Percentiles rank a stretch among this genome's conserved stretches.
Conservation (phyloP, 2,797 vertebrate genomes). For the Ispidina lecontei region DNA sequence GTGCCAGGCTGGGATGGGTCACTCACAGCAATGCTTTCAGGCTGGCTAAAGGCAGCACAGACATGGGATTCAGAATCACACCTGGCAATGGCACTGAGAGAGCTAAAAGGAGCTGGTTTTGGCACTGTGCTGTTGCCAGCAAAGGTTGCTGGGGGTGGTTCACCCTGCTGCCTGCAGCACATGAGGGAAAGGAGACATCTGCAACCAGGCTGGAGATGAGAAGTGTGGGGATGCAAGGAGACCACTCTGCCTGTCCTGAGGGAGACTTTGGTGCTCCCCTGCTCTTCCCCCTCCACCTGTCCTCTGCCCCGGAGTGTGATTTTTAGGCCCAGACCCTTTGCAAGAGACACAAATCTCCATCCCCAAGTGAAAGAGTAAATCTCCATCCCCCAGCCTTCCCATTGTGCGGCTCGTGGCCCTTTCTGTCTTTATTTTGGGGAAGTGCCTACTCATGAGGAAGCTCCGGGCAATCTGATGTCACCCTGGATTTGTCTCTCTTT, state of each 20-base stretch:
- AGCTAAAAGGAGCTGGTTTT: not conserved
- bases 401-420: not conserved
- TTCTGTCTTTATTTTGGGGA: not conserved
- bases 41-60: not conserved
- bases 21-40: not conserved
- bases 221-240: accelerated
- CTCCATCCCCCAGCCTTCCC: not conserved
- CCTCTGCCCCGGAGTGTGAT: not conserved
- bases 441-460: not conserved
- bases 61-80: not conserved
- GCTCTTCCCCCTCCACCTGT: not conserved
- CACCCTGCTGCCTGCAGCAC: not conserved
- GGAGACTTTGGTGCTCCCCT: not conserved
- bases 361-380: not conserved
- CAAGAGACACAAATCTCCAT: not conserved
- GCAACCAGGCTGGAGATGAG: not conserved
- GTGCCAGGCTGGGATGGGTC: not conserved
- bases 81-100: not conserved
- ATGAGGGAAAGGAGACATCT: not conserved
- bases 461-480: not conserved
- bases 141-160: not conserved
- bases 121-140: not conserved
- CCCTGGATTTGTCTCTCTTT: conserved; percentile 9
- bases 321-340: not conserved
- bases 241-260: not conserved